Percentiles rank a stretch among this genome's conserved stretches.
Conservation (phyloP, 2,797 vertebrate genomes). For the Myiothlypis coronata region DNA sequence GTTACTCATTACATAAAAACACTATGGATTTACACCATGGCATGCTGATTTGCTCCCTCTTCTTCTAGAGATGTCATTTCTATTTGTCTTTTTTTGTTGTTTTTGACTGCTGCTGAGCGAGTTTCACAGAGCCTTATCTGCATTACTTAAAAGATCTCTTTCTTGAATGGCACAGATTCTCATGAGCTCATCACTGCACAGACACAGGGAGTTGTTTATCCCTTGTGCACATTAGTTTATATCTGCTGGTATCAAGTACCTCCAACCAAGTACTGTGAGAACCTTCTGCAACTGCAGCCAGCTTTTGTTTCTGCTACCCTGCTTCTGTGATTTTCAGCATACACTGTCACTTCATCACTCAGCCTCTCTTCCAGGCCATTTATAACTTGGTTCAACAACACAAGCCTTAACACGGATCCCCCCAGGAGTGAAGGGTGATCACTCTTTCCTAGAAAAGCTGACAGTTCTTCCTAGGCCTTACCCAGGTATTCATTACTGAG, state of each 20-base stretch:
- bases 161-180: background rate
- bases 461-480: background rate
- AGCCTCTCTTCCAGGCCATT: background rate
- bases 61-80: background rate
- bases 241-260: background rate
- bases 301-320: background rate
- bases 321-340: background rate
- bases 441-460: background rate
- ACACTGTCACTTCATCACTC: background rate
- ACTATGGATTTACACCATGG: background rate
- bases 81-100: background rate
- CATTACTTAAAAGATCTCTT: background rate
- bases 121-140: background rate
- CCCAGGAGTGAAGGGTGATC: background rate
- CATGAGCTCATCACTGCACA: background rate
- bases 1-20: background rate
- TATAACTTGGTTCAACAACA: background rate
- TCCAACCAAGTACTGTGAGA: background rate
- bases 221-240: background rate
- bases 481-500: background rate
- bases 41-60: background rate
- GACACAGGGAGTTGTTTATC: background rate
- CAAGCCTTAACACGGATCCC: background rate
- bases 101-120: background rate
- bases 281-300: background rate